Conservation (phyloP, 2,888 invertebrate species). For the Trachelus troglodyta region DNA sequence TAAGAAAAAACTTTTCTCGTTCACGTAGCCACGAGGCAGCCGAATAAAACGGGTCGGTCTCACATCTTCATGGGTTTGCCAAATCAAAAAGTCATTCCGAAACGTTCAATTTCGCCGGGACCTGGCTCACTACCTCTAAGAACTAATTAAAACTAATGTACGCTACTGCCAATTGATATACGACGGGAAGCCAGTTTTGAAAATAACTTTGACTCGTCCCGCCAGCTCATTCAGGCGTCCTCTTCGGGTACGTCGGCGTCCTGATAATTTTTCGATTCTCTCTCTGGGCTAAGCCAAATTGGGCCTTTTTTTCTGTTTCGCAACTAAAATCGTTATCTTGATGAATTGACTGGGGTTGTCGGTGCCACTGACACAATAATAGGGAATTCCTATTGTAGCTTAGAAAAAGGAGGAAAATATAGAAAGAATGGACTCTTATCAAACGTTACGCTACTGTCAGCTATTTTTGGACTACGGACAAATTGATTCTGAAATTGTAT, state of each 20-base stretch:
- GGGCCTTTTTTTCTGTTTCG: neutral
- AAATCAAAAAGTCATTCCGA: neutral
- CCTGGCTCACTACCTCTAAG: neutral
- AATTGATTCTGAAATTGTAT: neutral
- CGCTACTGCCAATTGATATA: slow-evolving; percentile 37
- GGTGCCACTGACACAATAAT: neutral
- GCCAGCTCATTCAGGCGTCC: neutral
- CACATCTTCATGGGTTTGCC: neutral
- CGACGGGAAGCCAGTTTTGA: slow-evolving; percentile 31
- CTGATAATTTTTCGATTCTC: neutral
- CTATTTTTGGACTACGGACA: neutral
- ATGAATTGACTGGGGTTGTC: neutral
- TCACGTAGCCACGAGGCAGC: neutral
- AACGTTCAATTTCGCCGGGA: neutral
- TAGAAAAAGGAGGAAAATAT: neutral
- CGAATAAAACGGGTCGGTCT: neutral
- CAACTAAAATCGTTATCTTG: neutral
- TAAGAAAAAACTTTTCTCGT: neutral
- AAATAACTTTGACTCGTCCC: slow-evolving; percentile 24
- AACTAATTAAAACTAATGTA: slow-evolving; percentile 46
- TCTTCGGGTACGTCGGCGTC: neutral
- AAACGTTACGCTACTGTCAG: neutral
- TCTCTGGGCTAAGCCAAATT: neutral
- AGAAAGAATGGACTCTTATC: neutral
- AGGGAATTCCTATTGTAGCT: neutral